Evolutionary conservation across 2,797 vertebrate species (phyloP), one percentile per base, ranked within the genome.

Genomic region (Bufotes viridis): DNA sequence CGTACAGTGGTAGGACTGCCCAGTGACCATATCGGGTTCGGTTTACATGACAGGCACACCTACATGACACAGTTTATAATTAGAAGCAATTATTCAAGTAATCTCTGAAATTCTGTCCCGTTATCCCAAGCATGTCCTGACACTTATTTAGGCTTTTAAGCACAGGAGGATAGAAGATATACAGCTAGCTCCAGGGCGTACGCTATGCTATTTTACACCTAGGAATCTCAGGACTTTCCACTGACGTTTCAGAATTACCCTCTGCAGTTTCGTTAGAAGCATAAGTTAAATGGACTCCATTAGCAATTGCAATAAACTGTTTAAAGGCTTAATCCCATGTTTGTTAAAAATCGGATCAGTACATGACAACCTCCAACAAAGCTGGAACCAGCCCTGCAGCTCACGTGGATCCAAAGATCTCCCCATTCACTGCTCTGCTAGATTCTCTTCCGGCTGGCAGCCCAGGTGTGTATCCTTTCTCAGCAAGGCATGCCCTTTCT

Each of bases 171-270:
- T 42, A 65, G 61, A 20, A 10, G 60, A n/a, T 65, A n/a, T 65
- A 53, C 12, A 18, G 80, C 42, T n/a, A 3, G 79, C 79, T 12
- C 2, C 11, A 24, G 79, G 79, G 58, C 42, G 24, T 26, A 53
- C 3, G 3, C 15, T 22, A 49, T 67, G 80, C 61, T 82, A 67
- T 75, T 13, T 49, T 75, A 75, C 42, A 82, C 60, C 34, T 67
- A 82, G 61, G 80, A 51, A 67, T 82, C 61, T 51, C 49, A 12
- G 34, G 3, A 82, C 61, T 49, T 82, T 82, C 61, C 80, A 82
- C 34, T 67, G 80, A 82, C 61, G 11, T 82, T 67, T 51, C 49
- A 67, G 15, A 82, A 24, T 10, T 24, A 51, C 26, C 11, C 65
- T 22, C 63, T 65, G 13, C 34, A n/a, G 11, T n/a, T 65, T 22